Conservation (phyloP, 2,113 vertebrate genomes). For the Xyrauchen texanus region DNA sequence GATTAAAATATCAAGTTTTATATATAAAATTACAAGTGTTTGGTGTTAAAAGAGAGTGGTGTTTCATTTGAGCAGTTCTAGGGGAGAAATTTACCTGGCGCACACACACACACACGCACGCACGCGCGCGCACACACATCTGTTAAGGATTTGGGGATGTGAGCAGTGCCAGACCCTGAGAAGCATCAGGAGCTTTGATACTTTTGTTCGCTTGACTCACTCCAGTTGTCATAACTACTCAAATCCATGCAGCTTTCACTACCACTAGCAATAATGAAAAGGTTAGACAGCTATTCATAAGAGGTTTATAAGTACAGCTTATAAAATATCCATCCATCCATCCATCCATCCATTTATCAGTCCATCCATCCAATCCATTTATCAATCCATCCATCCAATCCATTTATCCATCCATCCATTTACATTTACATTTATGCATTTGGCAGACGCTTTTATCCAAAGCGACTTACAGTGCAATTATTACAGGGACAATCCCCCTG, state of each 20-base stretch:
- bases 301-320: not conserved
- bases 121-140: conserved; percentile 14
- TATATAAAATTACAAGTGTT: not conserved
- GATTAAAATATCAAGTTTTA: not conserved
- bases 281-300: not conserved
- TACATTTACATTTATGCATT: too few species aligned
- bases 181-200: conserved; percentile 18
- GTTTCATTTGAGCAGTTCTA: not conserved
- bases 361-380: too few species aligned
- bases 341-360: too few species aligned
- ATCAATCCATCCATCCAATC: too few species aligned
- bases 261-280: not conserved
- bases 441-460: too few species aligned
- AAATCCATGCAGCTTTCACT: not conserved
- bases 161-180: not conserved
- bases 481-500: too few species aligned
- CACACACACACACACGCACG: not conserved
- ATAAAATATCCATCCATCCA: too few species aligned
- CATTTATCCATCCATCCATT: too few species aligned
- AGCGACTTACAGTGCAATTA: too few species aligned
- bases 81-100: conserved; percentile 5
- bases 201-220: conserved; percentile 16
- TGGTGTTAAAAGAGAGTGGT: not conserved
- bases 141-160: conserved; percentile 22
- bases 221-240: conserved; percentile 31